Percentiles rank a stretch among this genome's conserved stretches.
These are phyloP conservation scores for Falco rusticolus DNA, from an alignment of 2,797 vertebrate genomes.

Conservation along the genomic window DNA sequence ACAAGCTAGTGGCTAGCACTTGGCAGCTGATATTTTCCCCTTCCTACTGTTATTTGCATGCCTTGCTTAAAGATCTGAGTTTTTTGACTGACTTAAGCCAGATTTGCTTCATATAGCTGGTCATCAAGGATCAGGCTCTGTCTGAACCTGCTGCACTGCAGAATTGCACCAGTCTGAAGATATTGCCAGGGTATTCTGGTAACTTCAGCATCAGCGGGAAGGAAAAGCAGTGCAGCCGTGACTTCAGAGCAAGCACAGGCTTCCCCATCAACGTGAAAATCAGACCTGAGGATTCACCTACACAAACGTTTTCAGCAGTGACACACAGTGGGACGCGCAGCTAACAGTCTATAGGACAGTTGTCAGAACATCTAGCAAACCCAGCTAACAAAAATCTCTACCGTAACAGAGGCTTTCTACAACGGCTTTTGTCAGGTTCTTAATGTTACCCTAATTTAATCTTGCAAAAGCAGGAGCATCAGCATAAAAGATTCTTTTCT, in stretches of 20 bases:
- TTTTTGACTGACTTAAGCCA: not conserved
- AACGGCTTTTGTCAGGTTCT: not conserved
- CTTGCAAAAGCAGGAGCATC: not conserved
- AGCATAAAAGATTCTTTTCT: not conserved
- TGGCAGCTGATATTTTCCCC: not conserved
- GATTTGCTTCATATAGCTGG: not conserved
- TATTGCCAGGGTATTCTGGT: not conserved
- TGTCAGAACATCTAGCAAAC: not conserved
- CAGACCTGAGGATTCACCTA: not conserved
- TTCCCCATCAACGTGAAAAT: fast-evolving
- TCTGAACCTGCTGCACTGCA: not conserved
- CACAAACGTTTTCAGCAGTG: not conserved
- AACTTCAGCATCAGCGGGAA: not conserved
- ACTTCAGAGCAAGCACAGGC: fast-evolving
- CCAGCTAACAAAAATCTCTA: not conserved
- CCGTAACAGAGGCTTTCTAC: not conserved
- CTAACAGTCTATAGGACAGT: not conserved
- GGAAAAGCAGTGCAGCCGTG: fast-evolving
- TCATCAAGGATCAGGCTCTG: not conserved
- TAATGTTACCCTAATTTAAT: not conserved
- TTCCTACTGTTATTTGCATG: not conserved
- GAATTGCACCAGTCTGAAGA: not conserved
- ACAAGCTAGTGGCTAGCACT: not conserved
- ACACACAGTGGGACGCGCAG: not conserved
- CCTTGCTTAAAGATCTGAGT: not conserved